phyloP scores from a whole-genome alignment of 2,888 invertebrate species.

The Sesia apiformis region DNA sequence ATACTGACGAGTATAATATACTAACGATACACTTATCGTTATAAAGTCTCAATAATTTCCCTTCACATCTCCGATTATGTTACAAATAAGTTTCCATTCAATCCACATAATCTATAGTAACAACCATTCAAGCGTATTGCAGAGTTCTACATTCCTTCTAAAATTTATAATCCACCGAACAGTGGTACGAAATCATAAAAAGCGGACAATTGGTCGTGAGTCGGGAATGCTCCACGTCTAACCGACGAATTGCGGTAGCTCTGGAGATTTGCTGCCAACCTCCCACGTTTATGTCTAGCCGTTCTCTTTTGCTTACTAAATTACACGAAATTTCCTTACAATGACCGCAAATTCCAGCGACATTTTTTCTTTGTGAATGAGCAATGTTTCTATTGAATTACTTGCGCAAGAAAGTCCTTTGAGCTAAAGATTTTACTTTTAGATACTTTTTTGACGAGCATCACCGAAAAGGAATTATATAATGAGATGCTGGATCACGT shows the following conservation, averaged over 20 bases:
- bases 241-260: conserved; percentile 23
- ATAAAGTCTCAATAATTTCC: too few species aligned
- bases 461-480: neutral
- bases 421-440: neutral
- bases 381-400: conserved; percentile 44
- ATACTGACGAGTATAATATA: too few species aligned
- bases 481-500: neutral
- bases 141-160: neutral
- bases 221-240: conserved; percentile 26
- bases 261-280: neutral
- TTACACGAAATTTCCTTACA: conserved; percentile 33
- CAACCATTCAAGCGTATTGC: too few species aligned
- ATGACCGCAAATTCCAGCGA: conserved; percentile 35
- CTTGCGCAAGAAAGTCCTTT: neutral
- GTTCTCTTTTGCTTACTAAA: conserved; percentile 12
- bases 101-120: too few species aligned
- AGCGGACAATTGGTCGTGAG: conserved; percentile 35
- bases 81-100: too few species aligned
- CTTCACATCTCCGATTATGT: too few species aligned
- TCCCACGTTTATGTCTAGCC: neutral
- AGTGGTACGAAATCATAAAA: conserved; percentile 22
- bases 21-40: too few species aligned
- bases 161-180: neutral
- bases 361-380: conserved; percentile 17
- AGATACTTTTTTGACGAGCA: neutral